Evolutionary conservation across 2,797 vertebrate species (phyloP), one percentile per base, ranked within the genome.

Genomic region (Neosilurus mollespiculum): DNA sequence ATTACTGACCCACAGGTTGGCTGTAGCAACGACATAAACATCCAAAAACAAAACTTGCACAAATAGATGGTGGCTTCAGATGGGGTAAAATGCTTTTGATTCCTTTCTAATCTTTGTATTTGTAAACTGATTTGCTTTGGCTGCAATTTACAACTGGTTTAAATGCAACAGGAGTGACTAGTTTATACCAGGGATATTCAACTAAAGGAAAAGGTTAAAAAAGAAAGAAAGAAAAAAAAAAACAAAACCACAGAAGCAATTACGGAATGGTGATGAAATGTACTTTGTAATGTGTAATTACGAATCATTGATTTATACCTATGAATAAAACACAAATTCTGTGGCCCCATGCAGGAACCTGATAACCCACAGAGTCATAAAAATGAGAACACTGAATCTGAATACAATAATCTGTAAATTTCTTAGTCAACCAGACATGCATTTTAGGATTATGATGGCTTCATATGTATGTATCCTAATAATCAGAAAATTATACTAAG

Each of bases 11-110:
- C 76, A 70, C 43, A 54, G 14, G 43, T 22, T 73, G 77, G 15
- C 51, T 81, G 16, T 84, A 59, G 78, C 78, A 81, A 84, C 58
- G 10, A 65, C n/a, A 66, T 53, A 84, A 81, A 80, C 78, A 75
- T 8, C 30, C 6, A 16, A 58, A 80, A 84, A 76, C 70, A 76
- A 76, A 15, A 56, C 58, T 18, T 73, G 24, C 71, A 7, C 14
- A 64, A 64, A 78, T 24, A 64, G 14, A 62, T 64, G 59, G 6
- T 26, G 59, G 9, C n/a, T 78, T 64, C n/a, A 26, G 37, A 53
- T 65, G 37, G 61, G n/a, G 64, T 49, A 64, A 62, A 43, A 24
- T 20, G 24, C 11, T 62, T 11, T 3, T 11, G 72, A 34, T 34
- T 59, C 2, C 20, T 59, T 49, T 67, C 51, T 67, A 58, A 49